Evolutionary conservation across 2,797 vertebrate genomes (phyloP).

Genomic region (Linurgus olivaceus): DNA sequence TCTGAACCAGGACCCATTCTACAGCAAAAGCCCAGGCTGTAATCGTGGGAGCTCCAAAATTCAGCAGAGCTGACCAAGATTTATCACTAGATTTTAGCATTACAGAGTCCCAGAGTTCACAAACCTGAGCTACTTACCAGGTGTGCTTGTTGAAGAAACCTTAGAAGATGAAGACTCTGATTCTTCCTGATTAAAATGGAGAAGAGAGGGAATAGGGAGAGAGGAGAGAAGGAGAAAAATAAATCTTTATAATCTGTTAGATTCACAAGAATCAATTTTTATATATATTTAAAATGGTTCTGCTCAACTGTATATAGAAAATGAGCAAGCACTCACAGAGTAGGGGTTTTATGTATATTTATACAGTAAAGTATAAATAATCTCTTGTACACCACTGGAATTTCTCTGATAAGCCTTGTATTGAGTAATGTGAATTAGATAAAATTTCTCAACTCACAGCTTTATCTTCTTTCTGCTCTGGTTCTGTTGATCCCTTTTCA

Average conservation of each 20-base stretch:
- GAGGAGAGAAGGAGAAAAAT: neutral
- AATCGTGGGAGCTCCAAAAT: neutral
- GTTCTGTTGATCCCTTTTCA: slow-evolving; percentile 94
- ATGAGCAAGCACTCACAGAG: neutral
- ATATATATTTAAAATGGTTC: neutral
- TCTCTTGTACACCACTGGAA: neutral
- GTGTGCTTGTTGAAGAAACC: slow-evolving; percentile 91
- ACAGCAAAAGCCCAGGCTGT: neutral
- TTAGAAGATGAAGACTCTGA: slow-evolving; percentile 80
- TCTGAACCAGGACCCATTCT: neutral
- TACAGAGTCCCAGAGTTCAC: neutral
- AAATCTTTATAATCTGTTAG: neutral
- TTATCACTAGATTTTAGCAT: neutral
- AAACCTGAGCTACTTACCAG: slow-evolving; percentile 81
- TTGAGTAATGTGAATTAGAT: neutral
- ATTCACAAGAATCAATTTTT: neutral
- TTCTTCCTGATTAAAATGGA: neutral
- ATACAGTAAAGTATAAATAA: neutral
- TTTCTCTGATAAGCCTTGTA: neutral
- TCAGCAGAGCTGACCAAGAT: neutral
- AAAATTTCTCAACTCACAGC: slow-evolving; percentile 78
- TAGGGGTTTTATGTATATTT: neutral
- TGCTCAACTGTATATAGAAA: neutral
- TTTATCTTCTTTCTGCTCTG: slow-evolving; percentile 89
- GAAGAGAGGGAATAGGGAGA: neutral